These are phyloP conservation scores for Alexandromys fortis DNA, from an alignment of 2,113 vertebrate species.

Conservation along the genomic window DNA sequence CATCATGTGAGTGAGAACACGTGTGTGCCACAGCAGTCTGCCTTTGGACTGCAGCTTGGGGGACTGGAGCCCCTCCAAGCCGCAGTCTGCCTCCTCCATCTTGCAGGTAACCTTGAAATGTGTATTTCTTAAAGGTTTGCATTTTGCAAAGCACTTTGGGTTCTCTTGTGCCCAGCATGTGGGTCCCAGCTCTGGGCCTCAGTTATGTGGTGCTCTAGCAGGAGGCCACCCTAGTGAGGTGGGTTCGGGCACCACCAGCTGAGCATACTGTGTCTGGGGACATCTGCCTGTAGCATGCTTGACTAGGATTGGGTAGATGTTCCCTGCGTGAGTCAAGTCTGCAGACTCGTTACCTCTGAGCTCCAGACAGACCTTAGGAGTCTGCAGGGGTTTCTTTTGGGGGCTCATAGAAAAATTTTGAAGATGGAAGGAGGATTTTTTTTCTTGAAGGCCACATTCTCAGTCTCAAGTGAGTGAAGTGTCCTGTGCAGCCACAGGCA, in stretches of 20 bases:
- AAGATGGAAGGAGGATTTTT: neutral
- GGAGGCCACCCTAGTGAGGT: neutral
- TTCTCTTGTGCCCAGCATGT: neutral
- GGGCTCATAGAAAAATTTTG: neutral
- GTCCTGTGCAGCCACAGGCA: too few species aligned
- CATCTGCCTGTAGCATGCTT: neutral
- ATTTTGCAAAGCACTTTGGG: neutral
- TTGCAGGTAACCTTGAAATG: neutral
- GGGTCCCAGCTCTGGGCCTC: neutral
- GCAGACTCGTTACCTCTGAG: neutral
- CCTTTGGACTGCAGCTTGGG: neutral
- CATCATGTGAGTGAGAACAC: neutral
- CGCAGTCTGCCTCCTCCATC: neutral
- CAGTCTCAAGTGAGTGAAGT: neutral
- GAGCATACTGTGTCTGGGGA: neutral
- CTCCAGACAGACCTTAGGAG: neutral
- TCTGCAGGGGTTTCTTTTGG: neutral
- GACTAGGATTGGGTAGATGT: neutral
- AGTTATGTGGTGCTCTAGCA: neutral
- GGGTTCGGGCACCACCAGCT: neutral
- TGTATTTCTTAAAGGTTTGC: neutral
- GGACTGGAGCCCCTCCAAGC: neutral
- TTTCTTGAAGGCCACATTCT: neutral
- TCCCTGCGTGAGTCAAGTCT: neutral
- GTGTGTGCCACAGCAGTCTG: neutral